A percentile compares a stretch with the other conserved stretches of the same genome.
phyloP scores from a whole-genome alignment of 2,113 vertebrate genomes.

The Talpa occidentalis region DNA sequence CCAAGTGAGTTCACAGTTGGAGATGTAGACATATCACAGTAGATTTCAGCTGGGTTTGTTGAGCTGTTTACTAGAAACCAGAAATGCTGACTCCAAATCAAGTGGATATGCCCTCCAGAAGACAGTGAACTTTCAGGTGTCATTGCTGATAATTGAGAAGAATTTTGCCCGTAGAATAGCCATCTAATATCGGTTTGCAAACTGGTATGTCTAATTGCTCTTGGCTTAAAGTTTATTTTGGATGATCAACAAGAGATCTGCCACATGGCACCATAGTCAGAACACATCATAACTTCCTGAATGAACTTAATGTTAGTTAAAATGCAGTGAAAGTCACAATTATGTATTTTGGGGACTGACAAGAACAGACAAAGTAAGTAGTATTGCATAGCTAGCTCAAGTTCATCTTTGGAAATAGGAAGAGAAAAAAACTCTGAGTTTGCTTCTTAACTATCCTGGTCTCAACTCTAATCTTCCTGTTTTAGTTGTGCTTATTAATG shows the following conservation, averaged over 20 bases:
- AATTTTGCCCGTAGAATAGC: neutral
- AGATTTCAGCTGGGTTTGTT: too few relatives aligned
- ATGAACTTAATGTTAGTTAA: slow-evolving; percentile 15
- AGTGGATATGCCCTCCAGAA: neutral
- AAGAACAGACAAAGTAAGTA: neutral
- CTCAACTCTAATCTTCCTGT: neutral
- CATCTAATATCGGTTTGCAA: rapidly evolving
- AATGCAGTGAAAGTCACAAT: neutral
- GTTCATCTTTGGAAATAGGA: neutral
- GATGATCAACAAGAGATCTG: neutral
- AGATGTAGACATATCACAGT: neutral
- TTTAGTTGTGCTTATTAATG: neutral
- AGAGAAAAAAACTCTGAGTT: neutral
- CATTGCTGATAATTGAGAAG: neutral
- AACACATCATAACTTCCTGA: neutral
- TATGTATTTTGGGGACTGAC: neutral
- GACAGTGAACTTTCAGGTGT: neutral
- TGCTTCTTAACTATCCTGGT: neutral
- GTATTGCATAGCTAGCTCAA: neutral
- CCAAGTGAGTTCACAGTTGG: rapidly evolving
- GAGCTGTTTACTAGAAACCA: neutral
- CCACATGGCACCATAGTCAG: neutral
- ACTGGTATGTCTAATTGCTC: neutral
- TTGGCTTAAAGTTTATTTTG: neutral
- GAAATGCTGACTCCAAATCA: neutral